These are phyloP conservation scores for Nyctibius grandis DNA, from an alignment of 2,797 vertebrate species.

Conservation along the genomic window DNA sequence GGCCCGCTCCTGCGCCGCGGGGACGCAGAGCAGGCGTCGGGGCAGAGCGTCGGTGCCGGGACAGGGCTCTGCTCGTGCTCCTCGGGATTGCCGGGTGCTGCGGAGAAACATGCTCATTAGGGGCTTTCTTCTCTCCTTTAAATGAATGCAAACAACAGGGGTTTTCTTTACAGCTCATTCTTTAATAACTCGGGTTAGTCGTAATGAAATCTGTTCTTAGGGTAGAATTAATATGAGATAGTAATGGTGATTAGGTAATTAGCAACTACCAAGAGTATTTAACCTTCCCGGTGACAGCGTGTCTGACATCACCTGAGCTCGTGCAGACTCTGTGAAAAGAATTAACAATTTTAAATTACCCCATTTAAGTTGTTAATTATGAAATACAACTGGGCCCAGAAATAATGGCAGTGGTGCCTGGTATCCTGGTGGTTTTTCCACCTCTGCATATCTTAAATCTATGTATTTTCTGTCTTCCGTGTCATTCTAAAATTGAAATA, in stretches of 20 bases:
- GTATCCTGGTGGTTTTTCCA: conserved; percentile 39
- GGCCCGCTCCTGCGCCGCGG: background rate
- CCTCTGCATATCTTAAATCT: conserved; percentile 54
- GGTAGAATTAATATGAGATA: conserved; percentile 71
- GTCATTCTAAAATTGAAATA: background rate
- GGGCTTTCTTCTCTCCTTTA: background rate
- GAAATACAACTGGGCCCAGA: conserved; percentile 45
- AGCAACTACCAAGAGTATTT: conserved; percentile 73
- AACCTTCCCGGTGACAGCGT: conserved; percentile 72
- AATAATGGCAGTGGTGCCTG: conserved; percentile 13
- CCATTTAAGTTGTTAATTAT: conserved; percentile 72
- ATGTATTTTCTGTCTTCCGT: background rate
- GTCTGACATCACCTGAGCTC: conserved; percentile 71
- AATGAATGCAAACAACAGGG: conserved; percentile 41
- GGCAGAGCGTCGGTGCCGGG: background rate
- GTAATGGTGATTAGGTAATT: conserved; percentile 80
- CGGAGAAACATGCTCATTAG: background rate
- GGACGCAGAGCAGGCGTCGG: rapidly evolving
- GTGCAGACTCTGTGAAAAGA: conserved; percentile 65
- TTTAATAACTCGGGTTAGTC: conserved; percentile 49
- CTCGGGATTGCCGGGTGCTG: background rate
- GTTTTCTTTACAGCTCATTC: conserved; percentile 40
- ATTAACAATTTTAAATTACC: conserved; percentile 74
- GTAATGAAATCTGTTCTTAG: conserved; percentile 60
- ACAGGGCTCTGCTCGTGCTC: too few species aligned